phyloP scores from a whole-genome alignment of 2,113 vertebrate genomes.

The Vidua chalybeata region DNA sequence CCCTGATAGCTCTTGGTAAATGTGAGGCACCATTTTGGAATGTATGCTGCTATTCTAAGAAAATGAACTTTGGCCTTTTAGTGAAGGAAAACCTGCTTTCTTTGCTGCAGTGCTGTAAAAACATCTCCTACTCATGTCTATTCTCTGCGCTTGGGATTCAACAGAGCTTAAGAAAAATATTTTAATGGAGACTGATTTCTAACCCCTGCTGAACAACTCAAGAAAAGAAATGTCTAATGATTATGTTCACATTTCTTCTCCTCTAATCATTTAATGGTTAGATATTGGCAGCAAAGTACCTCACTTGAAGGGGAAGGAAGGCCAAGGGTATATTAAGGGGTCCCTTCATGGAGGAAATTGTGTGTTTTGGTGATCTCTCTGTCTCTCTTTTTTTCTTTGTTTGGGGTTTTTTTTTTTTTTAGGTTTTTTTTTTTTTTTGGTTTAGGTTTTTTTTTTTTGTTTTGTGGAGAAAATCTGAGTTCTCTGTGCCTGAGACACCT shows the following conservation, averaged over 20 bases:
- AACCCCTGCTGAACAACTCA: constrained; percentile 21
- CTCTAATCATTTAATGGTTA: constrained; percentile 19
- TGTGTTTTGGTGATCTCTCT: background rate
- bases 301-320: background rate
- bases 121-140: constrained; percentile 52
- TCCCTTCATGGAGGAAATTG: background rate
- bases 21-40: constrained; percentile 49
- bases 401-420: background rate
- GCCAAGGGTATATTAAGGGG: background rate
- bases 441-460: background rate
- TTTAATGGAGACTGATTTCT: constrained; percentile 55
- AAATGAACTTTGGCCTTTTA: constrained; percentile 41
- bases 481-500: background rate
- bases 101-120: constrained; percentile 35
- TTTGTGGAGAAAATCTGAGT: background rate
- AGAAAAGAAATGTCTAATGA: constrained; percentile 20
- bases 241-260: background rate
- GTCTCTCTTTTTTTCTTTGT: fast-evolving
- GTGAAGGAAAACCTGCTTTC: constrained; percentile 20
- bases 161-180: constrained; percentile 20
- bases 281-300: background rate
- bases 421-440: background rate
- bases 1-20: constrained; percentile 7
- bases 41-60: constrained; percentile 40
- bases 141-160: constrained; percentile 35